A percentile compares a stretch with the other conserved stretches of the same genome.
phyloP scores from a whole-genome alignment of 2,888 invertebrate genomes.

The Taphrorychus bicolor region DNA sequence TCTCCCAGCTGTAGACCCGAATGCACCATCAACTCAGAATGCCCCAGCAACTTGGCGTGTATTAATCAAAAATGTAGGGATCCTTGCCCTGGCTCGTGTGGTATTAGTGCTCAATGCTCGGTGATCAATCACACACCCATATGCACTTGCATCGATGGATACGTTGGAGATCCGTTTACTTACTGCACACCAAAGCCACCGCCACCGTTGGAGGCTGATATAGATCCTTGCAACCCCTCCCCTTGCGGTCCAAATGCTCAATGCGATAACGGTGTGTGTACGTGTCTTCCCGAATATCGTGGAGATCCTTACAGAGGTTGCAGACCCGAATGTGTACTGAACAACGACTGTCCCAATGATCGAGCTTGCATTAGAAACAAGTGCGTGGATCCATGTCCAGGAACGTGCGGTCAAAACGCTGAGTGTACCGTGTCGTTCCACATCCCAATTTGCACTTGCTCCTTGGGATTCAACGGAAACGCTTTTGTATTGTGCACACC shows the following conservation, averaged over 20 bases:
- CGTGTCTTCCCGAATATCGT: constrained; percentile 57
- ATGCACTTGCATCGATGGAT: constrained; percentile 69
- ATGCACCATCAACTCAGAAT: constrained; percentile 73
- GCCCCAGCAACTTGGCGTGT: constrained; percentile 69
- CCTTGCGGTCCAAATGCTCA: constrained; percentile 75
- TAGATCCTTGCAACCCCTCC: constrained; percentile 67
- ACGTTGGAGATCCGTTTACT: constrained; percentile 66
- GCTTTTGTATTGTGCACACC: constrained; percentile 64
- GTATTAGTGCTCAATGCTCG: constrained; percentile 73
- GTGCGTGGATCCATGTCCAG: constrained; percentile 62
- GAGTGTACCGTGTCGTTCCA: constrained; percentile 61
- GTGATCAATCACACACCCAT: constrained; percentile 77
- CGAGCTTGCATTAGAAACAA: constrained; percentile 60
- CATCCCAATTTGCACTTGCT: constrained; percentile 56
- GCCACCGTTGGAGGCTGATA: constrained; percentile 51
- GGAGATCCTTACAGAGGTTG: constrained; percentile 61
- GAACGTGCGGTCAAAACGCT: constrained; percentile 63
- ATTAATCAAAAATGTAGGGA: constrained; percentile 74
- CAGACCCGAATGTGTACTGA: constrained; percentile 62
- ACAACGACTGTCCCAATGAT: constrained; percentile 59
- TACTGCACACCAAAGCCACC: constrained; percentile 61
- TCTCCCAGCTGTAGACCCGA: constrained; percentile 74
- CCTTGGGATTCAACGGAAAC: constrained; percentile 50
- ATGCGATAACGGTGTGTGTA: constrained; percentile 65
- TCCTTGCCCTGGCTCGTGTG: constrained; percentile 74